Base-by-base conservation (phyloP, 2,888 invertebrate genomes). In the Acanthosepion pharaonis region DNA sequence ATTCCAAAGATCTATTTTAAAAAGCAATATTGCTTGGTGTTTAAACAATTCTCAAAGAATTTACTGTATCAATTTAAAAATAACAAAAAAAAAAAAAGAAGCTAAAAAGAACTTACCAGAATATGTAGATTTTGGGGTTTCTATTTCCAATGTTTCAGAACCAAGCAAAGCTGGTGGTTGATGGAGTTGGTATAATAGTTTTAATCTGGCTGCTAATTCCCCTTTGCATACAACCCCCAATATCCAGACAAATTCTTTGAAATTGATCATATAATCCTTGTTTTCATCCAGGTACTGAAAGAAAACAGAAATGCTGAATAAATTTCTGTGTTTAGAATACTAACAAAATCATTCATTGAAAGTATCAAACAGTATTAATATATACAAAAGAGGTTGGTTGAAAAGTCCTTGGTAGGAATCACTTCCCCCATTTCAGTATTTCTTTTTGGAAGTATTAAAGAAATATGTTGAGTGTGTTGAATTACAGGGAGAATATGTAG, bases 111-210 rank as follows among this genome's bases (percentile, higher is more conserved):
- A 25, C 94, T 94, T 94, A 96, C 96, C 96, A 95, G 97, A 96
- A 48, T 96, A 95, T 23, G 96, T 96, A 9, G 96, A 96, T 18
- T 95, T 95, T 18, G 96, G 95, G 94, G 96, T 95, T 11, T 95
- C 95, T 6, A 95, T 91, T 51, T 94, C 95, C 0, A 95, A 94
- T 78, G 96, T 96, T 64, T 96, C 96, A 28, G 95, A 94, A 6
- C 96, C 95, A 59, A 96, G 95, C 23, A 97, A 95, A 48, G 97
- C 97, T 9, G 98, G 97, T 4, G 98, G 99, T 97, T 99, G 98
- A 98, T 99, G 99, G 95, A 99, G 98, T 94, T 98, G 98, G 97
- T 99, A 99, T 94, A 99, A 98, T 51, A 99, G 98, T 96, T 99
- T 98, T 94, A 99, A 98, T 94, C 99, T 98, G 95, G 98, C 98